Evolutionary conservation across 53 echinoderm and acorn worm species (phyloP), one percentile per base, ranked within the genome.

Genomic region (Arbacia lixula): DNA sequence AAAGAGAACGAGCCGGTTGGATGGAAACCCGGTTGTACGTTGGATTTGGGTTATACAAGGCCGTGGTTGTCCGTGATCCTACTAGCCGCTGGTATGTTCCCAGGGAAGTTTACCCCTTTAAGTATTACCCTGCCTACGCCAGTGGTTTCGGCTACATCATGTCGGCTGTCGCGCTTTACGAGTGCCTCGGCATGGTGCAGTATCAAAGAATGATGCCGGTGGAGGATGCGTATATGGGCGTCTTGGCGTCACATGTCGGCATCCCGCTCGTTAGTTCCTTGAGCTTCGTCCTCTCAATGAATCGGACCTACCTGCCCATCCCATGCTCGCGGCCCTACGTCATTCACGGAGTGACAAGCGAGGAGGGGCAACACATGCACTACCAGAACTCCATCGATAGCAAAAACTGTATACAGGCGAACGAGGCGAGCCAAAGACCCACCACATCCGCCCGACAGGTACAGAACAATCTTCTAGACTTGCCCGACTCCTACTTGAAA

Each of bases 201-300:
- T 77, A 91, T 10, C 75, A 88, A 20, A 80, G 73, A 54, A 60
- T 88, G 26, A 73, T 91, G 73, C 87, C 91, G 54, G 87, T 89
- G 39, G 96, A 93, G 51, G 96, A 95, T 73, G 96, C 93, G 3
- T 95, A 89, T 55, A 84, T 85, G 0, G 96, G 96, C 6, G 68
- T 95, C 29, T 73, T 95, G 11, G 96, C 96, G 1, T 56, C 83
- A 6, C 58, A 41, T 38, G 55, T 69, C 0, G 76, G 78, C 2
- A 42, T 76, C 27, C 63, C 61, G n/a, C 93, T 91, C 1, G 21
- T 85, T 17, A 90, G 91, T 50, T 88, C 96, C 2, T 87, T 86
- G 6, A 85, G 91, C 9, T 95, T 95, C 42, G 42, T 68, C 36
- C 38, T 39, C 36, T 41, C 43, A 41, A 20, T 24, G n/a, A 68